Base-by-base conservation (phyloP, 2,797 vertebrate genomes). In the Eremophila alpestris region DNA sequence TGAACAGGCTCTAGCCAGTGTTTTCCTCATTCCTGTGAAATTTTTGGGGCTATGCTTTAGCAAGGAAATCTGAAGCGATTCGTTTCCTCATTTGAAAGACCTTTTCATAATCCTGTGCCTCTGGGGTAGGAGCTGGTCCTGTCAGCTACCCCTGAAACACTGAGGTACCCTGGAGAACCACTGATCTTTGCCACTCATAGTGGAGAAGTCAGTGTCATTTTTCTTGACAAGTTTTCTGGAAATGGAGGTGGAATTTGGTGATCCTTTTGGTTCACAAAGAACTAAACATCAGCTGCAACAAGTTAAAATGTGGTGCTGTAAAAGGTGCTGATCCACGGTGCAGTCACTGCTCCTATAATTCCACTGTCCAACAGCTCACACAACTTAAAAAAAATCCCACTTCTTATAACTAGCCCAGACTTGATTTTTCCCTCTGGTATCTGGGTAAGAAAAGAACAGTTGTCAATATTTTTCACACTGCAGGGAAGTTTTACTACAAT, bases 1-100 rank as follows among this genome's bases (percentile, higher is more conserved):
- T 91, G 76, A 87, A 32, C 55, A 91, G 70, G 90, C 80, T 93
- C 85, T 79, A 71, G 43, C 45, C 92, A 83, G 68, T 76, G 80
- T 90, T 88, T 86, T 86, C 76, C 48, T 81, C 79, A 40, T 84
- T 69, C 59, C 89, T 67, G 41, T 58, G 73, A 91, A 27, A 85
- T 83, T 85, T 83, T 85, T 55, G 73, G 73, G 78, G 82, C 83
- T 83, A 5, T 76, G 81, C 51, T 74, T 36, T 30, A 90, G 87
- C 76, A n/a, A 38, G 83, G 69, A 60, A 76, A 52, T 26, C 29
- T 90, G 89, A 89, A 86, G 56, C 20, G 8, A 15, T 46, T 78
- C 7, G 13, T 55, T 94, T 56, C 63, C 83, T 77, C 45, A 0
- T 54, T 34, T 94, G 67, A 95, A 93, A 94, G 71, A 63, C 65